These are phyloP conservation scores for Mesopsocus fuscifrons DNA, from an alignment of 2,888 invertebrate genomes.

Conservation along the genomic window DNA sequence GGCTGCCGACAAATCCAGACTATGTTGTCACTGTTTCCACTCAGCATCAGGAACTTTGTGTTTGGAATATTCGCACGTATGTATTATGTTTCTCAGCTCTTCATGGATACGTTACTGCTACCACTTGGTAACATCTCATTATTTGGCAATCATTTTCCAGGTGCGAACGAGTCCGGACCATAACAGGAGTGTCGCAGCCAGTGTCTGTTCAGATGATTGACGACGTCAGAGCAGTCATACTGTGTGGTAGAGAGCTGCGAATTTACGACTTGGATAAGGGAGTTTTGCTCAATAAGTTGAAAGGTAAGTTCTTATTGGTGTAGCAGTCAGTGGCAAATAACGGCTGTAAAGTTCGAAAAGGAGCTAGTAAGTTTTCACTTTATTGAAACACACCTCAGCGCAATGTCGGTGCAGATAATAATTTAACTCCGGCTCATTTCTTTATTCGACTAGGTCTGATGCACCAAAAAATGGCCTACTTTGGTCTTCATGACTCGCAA, in stretches of 20 bases:
- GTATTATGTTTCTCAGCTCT: constrained; percentile 14
- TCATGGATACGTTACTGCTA: constrained; percentile 8
- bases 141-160: no score
- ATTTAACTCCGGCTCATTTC: no score
- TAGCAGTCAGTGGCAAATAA: no score
- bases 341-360: no score
- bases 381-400: no score
- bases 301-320: constrained; percentile 20
- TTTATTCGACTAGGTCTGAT: constrained; percentile 79
- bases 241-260: constrained; percentile 61
- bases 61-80: constrained; percentile 54
- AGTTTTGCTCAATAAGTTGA: constrained; percentile 26
- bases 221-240: constrained; percentile 52
- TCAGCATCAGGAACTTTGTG: constrained; percentile 53
- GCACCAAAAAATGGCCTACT: constrained; percentile 87
- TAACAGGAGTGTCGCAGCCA: constrained; percentile 57
- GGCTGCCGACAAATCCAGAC: constrained; percentile 43
- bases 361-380: no score
- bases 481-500: constrained; percentile 59
- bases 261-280: constrained; percentile 66
- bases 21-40: constrained; percentile 59
- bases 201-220: constrained; percentile 61
- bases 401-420: no score
- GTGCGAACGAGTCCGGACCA: constrained; percentile 42
- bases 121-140: no score